Base-by-base conservation (phyloP, 53 echinoderm and acorn worm species). In the Actinopyga echinites region DNA sequence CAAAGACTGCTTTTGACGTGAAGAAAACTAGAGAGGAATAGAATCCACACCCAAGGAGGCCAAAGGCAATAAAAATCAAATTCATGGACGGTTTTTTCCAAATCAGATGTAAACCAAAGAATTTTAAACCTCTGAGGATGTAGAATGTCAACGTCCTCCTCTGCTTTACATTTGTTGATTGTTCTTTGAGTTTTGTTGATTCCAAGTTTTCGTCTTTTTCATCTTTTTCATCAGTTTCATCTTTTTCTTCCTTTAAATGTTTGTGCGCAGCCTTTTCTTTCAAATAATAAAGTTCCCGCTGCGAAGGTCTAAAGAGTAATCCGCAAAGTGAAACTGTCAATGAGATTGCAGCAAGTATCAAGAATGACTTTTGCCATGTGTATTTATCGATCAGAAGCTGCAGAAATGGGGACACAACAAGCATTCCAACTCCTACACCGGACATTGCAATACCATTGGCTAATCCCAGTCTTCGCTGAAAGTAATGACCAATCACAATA, bases 391-490 rank as follows among this genome's bases (percentile, higher is more conserved):
- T 59, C 26, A 85, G 49, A 5, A 74, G 12, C 13, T 85, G 85
- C 26, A 85, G 20, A 17, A 85, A 74, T 12, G 85, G 85, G 17
- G 59, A 28, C 4, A 85, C 25, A 5, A 42, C 60, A 17, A 85
- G 31, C 75, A 74, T 85, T 7, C 85, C 85, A 17, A 85, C 36
- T 8, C 74, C 85, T 6, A 74, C 85, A 9, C 85, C 85, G 6
- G 74, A 58, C 74, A 74, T 74, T 3, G 74, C 74, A 0, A 85
- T 40, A 7, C 85, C 85, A 74, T 85, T 85, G 74, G 61, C 85
- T 22, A 57, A 49, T 17, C 57, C 85, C 38, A 85, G 75, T 17
- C 19, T 23, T 38, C 43, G 37, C 54, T 85, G 74, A 33, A 74
- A 85, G 62, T 85, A 85, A 49, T 30, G 49, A 17, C 60, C 42